Conservation (phyloP, 37 sponge, comb jelly and placozoan species). For the Axinella damicornis region DNA sequence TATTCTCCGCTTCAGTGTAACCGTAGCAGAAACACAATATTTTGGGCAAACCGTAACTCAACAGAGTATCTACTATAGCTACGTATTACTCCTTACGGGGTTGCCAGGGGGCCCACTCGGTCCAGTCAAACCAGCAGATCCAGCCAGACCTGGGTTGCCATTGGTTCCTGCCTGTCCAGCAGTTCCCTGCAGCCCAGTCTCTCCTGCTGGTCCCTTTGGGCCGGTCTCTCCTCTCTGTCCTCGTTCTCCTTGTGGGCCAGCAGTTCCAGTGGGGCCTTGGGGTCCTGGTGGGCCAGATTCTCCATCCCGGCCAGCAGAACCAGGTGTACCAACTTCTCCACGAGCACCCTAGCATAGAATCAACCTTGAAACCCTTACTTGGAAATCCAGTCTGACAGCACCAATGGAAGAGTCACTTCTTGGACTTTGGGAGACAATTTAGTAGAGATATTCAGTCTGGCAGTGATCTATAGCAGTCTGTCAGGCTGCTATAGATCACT, state of each 20-base stretch:
- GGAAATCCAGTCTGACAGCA: no score
- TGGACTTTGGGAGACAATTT: no score
- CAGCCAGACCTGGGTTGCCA: constrained; percentile 48
- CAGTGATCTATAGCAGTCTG: no score
- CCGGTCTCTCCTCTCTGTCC: constrained; percentile 70
- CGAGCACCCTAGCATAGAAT: constrained; percentile 31
- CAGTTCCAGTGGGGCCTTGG: constrained; percentile 58
- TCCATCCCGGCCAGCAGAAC: constrained; percentile 49
- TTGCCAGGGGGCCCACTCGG: constrained; percentile 50
- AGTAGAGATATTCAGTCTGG: no score
- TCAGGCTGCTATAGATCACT: no score
- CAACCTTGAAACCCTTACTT: no score
- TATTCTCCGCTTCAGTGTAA: no score
- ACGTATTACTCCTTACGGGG: no score
- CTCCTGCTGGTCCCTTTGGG: constrained; percentile 33
- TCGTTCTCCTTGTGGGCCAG: constrained; percentile 47
- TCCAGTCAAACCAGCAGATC: constrained; percentile 41
- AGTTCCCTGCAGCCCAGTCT: constrained; percentile 33
- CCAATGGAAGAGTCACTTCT: no score
- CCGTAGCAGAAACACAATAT: no score
- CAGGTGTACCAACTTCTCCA: constrained; percentile 60
- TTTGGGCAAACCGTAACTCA: no score
- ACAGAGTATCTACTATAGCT: not conserved
- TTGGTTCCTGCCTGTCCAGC: constrained; percentile 47
- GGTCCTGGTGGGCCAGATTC: constrained; percentile 47